Base-by-base conservation (phyloP, 2,888 invertebrate species). In the Choreutis nemorana region DNA sequence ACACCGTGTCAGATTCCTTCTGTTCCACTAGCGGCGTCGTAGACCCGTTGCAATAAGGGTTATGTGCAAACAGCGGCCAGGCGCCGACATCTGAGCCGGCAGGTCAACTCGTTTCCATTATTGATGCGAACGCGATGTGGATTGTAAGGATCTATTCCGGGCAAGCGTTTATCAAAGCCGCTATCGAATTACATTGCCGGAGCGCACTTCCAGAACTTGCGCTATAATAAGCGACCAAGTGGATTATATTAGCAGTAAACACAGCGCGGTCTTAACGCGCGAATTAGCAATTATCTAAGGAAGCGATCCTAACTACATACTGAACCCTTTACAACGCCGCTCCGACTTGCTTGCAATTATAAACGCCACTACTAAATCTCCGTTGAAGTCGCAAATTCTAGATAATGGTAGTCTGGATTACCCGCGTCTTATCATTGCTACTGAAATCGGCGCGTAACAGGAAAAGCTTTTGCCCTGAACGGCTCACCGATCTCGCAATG, bases 271-370 rank as follows among this genome's bases (percentile, higher is more conserved):
- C 33, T 44, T 42, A 44, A 50, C 44, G 49, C 45, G 51, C 50
- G 45, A 50, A 47, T 51, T 43, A 56, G 54, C 60, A 57, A 59
- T 61, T 62, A 58, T 62, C 51, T 41, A 41, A 61, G 60, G 59
- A 63, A 61, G 48, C 55, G 54, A 55, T 54, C 49, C 49, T 45
- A 45, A 46, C 50, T 40, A 30, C 34, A 30, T 31, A 47, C 49
- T 44, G 47, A 44, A 42, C 42, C 37, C 45, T 50, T 51, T 49
- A 45, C 36, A 34, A 30, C 33, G 32, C 47, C 42, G 9, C 27
- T 15, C 16, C 14, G n/a, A n/a, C n/a, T n/a, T n/a, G n/a, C n/a
- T n/a, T n/a, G 28, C 28, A 27, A 27, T 31, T 31, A 31, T n/a
- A n/a, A n/a, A n/a, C n/a, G n/a, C n/a, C n/a, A n/a, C n/a, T n/a